Conservation (phyloP, 2,113 vertebrate species). For the Vanacampus margaritifer region DNA sequence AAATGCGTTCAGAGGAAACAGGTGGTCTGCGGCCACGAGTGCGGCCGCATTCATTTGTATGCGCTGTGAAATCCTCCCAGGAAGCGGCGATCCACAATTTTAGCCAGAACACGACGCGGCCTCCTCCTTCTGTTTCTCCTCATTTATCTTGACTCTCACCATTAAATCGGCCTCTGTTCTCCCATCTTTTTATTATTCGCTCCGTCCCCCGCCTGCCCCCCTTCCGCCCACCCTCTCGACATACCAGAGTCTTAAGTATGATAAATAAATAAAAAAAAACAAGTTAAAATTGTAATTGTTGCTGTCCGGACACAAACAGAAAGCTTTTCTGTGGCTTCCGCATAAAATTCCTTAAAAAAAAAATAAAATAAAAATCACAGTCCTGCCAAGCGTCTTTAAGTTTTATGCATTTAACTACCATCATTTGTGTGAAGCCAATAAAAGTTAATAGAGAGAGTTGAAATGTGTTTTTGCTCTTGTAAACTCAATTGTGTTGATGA, state of each 20-base stretch:
- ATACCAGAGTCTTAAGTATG: background rate
- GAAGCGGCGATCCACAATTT: constrained; percentile 1
- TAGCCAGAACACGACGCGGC: background rate
- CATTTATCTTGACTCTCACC: constrained; percentile 24
- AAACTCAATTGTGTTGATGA: constrained; percentile 35
- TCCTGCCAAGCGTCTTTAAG: background rate
- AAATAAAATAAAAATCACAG: background rate
- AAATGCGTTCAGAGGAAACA: constrained; percentile 34
- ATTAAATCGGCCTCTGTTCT: background rate
- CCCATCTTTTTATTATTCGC: constrained; percentile 9
- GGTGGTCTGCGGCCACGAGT: constrained; percentile 20
- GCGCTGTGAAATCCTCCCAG: constrained; percentile 6
- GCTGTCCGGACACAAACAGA: background rate
- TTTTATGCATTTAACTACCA: constrained; percentile 31
- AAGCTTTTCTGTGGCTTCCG: background rate
- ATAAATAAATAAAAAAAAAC: background rate
- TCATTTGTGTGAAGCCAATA: constrained; percentile 51
- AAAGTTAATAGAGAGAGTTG: constrained; percentile 57
- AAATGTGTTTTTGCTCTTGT: constrained; percentile 31
- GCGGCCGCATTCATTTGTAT: background rate
- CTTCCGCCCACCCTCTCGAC: background rate
- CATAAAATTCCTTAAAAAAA: background rate
- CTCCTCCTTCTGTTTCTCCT: constrained; percentile 24
- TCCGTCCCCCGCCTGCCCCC: background rate
- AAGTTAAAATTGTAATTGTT: background rate